Evolutionary conservation across 2,113 vertebrate genomes (phyloP).

Genomic region (Cottus gobio): DNA sequence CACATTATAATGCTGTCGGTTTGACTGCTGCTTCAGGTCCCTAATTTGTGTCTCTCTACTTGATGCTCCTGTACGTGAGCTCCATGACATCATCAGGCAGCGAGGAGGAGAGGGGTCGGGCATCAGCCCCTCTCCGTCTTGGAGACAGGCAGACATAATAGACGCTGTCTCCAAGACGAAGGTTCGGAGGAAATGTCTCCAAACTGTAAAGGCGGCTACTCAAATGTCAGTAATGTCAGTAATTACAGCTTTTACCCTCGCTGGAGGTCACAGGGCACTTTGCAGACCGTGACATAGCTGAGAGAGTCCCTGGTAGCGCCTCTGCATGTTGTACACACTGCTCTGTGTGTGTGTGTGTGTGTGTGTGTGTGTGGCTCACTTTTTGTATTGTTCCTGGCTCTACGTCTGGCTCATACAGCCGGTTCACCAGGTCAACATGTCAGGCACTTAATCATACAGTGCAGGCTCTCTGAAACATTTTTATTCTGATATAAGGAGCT

Average conservation of each 20-base stretch:
- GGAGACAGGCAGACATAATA: conserved; percentile 44
- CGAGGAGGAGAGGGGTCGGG: neutral
- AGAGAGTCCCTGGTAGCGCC: neutral
- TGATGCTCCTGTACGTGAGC: neutral
- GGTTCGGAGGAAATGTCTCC: conserved; percentile 32
- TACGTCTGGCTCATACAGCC: conserved; percentile 28
- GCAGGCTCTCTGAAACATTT: neutral
- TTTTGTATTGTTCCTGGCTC: conserved; percentile 27
- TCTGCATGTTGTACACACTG: neutral
- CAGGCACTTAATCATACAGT: conserved; percentile 6
- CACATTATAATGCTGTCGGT: neutral
- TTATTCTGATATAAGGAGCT: neutral
- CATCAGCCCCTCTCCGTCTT: conserved; percentile 9
- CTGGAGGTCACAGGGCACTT: conserved; percentile 35
- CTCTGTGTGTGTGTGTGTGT: neutral
- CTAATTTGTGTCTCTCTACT: neutral
- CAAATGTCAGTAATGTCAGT: conserved; percentile 28
- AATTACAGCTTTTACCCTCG: conserved; percentile 50
- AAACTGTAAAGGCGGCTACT: conserved; percentile 7
- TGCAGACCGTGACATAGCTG: conserved; percentile 15
- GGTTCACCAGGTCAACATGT: neutral
- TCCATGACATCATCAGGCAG: neutral
- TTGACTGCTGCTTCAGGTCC: neutral
- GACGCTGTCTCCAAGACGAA: conserved; percentile 34
- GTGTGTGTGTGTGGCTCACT: conserved; percentile 4